phyloP scores from a whole-genome alignment of 1,140 invertebrate species.

The Bombyx mandarina region DNA sequence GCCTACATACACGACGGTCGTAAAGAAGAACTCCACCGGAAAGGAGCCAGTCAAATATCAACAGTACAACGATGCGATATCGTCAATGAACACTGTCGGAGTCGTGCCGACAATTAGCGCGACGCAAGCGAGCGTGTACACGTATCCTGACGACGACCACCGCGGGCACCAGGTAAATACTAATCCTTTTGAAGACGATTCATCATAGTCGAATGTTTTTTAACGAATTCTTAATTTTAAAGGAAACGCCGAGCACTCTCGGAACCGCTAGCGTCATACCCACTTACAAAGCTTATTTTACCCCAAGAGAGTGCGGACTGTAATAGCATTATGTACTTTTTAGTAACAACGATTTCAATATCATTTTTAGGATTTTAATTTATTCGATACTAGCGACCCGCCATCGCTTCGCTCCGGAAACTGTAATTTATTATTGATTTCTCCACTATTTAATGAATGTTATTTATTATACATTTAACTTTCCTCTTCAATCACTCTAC shows the following conservation, averaged over 20 bases:
- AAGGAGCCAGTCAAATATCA: constrained; percentile 31
- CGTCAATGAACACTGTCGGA: constrained; percentile 57
- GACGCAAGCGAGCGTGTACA: constrained; percentile 34
- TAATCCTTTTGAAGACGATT: constrained; percentile 54
- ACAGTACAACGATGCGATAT: constrained; percentile 32
- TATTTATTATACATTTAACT: no score
- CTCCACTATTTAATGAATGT: no score
- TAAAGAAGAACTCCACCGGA: constrained; percentile 33
- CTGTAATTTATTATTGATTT: no score
- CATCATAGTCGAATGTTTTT: constrained; percentile 12
- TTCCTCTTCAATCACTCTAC: no score
- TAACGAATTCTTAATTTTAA: constrained; percentile 15
- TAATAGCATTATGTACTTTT: constrained; percentile 6
- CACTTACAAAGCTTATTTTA: constrained; percentile 21
- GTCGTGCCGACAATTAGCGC: constrained; percentile 42
- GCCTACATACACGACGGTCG: constrained; percentile 46
- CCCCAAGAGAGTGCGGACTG: constrained; percentile 25
- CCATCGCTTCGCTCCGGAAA: no score
- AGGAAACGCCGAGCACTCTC: constrained; percentile 18
- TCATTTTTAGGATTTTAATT: not conserved
- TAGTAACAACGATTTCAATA: no score
- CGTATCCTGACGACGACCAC: constrained; percentile 48
- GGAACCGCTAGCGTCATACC: constrained; percentile 14
- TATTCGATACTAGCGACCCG: constrained; percentile 2
- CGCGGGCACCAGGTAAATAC: constrained; percentile 41